Conservation (phyloP, 2,888 invertebrate species). For the Venustoraphidia nigricollis region DNA sequence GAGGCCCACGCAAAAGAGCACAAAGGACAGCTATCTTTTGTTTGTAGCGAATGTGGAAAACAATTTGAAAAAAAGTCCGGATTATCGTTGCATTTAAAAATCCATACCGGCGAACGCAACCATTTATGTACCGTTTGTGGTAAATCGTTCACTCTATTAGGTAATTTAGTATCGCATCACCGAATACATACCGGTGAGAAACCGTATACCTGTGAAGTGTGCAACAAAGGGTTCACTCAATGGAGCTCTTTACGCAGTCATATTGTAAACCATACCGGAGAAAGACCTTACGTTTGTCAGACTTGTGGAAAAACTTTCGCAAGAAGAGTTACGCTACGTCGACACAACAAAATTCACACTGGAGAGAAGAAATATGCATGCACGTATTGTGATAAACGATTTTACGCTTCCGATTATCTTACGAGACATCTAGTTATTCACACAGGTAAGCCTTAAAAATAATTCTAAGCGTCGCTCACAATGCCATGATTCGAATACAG, state of each 20-base stretch:
- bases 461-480: no score
- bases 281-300: background rate
- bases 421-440: background rate
- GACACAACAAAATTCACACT: background rate
- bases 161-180: background rate
- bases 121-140: slow-evolving; percentile 2
- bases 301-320: background rate
- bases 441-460: background rate
- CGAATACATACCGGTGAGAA: slow-evolving; percentile 1
- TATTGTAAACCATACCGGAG: background rate
- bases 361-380: background rate
- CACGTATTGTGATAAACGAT: background rate
- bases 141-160: background rate
- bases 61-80: background rate
- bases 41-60: background rate
- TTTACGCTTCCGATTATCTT: background rate
- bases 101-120: background rate
- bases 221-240: background rate
- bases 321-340: background rate
- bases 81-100: background rate
- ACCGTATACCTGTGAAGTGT: background rate
- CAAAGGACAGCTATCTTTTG: background rate
- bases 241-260: background rate
- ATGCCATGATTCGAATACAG: no score
- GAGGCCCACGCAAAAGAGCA: background rate